Evolutionary conservation across 2,113 vertebrate species (phyloP).

Genomic region (Nibea coibor): DNA sequence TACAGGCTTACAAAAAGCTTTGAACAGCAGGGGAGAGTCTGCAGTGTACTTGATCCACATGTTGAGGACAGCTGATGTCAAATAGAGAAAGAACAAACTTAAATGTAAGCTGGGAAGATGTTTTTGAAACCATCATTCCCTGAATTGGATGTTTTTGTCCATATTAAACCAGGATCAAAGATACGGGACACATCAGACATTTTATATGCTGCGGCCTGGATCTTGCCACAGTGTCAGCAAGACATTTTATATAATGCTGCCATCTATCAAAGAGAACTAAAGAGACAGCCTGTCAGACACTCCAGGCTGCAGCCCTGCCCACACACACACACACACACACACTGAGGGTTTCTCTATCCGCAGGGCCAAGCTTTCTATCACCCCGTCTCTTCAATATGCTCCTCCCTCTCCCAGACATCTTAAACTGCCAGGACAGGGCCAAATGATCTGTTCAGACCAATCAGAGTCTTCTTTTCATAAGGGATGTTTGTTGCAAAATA

Average conservation of each 20-base stretch:
- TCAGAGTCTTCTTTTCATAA: not conserved
- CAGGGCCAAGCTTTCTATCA: slow-evolving; percentile 1
- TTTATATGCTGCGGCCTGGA: not conserved
- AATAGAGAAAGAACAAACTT: not conserved
- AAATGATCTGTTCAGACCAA: slow-evolving; percentile 1
- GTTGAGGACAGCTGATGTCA: not conserved
- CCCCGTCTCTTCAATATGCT: not conserved
- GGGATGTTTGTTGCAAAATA: not conserved
- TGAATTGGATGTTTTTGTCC: slow-evolving; percentile 5
- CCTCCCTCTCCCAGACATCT: not conserved
- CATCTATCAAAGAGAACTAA: slow-evolving; percentile 52
- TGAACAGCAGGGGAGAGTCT: not conserved
- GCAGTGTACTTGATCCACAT: not conserved
- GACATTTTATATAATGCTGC: slow-evolving; percentile 62
- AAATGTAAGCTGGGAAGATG: not conserved
- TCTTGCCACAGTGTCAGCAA: slow-evolving; percentile 25
- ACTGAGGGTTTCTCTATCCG: not conserved
- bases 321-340: slow-evolving; percentile 15
- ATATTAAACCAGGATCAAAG: not conserved
- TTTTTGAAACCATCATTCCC: not conserved
- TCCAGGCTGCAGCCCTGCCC: slow-evolving; percentile 31
- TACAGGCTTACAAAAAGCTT: not conserved
- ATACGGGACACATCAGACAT: slow-evolving; percentile 15
- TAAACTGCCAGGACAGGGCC: not conserved
- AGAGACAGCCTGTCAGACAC: slow-evolving; percentile 65